Base-by-base conservation (phyloP, 1,140 invertebrate species). In the Philaenus spumarius region DNA sequence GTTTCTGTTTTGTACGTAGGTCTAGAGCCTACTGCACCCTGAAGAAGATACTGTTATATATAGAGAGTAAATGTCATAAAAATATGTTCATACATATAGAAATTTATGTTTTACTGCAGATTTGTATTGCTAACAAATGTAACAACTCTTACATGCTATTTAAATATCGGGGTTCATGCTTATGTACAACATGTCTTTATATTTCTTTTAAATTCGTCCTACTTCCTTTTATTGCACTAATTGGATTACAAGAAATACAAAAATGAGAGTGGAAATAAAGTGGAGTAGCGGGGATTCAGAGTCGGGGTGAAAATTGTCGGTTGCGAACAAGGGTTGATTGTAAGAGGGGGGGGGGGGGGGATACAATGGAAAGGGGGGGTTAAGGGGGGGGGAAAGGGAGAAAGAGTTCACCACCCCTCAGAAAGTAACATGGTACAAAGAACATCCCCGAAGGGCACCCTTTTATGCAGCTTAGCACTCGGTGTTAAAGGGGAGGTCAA, bases 311-410 rank as follows among this genome's bases (percentile, higher is more conserved):
- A 48, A 57, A 46, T 39, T 39, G 34, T 45, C 52, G 51, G 51
- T 20, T 19, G 30, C 39, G 26, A 22, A 60, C 17, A 24, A 54
- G 39, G 40, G 34, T 19, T 19, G 37, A 47, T 55, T 62, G 35
- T 51, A 55, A n/a, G n/a, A n/a, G n/a, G n/a, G n/a, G n/a, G n/a
- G n/a, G n/a, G 43, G 55, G 64, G 59, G 30, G 59, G 30, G 63
- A 63, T 37, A 55, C 42, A 60, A 55, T 40, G 55, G 42, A 39
- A 26, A 60, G 53, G n/a, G 58, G 45, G 39, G 30, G 35, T 19
- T 5, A 23, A 43, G 37, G 22, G 52, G n/a, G n/a, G 34, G 48
- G 39, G 26, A 37, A 22, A 57, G 51, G 56, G 58, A 55, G 37
- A 60, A 35, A 26, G 22, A 30, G 26, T 30, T 30, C 26, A 30